A percentile compares a stretch with the other conserved stretches of the same genome.
phyloP scores from a whole-genome alignment of 2,113 vertebrate species.

The Anhinga rufa region DNA sequence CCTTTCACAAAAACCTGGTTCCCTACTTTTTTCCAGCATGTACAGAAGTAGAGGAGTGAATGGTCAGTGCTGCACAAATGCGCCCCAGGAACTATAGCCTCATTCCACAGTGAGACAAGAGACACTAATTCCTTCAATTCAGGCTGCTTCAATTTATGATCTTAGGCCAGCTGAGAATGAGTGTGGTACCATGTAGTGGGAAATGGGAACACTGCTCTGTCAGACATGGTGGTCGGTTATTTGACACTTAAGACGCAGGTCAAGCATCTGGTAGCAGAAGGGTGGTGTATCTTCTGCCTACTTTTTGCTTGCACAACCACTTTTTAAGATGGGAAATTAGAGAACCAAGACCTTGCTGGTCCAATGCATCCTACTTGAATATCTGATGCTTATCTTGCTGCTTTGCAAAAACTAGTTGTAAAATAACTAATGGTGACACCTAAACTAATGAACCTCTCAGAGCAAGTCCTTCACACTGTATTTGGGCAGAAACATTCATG shows the following conservation, averaged over 20 bases:
- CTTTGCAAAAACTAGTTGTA: neutral
- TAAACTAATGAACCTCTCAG: neutral
- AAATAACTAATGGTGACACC: neutral
- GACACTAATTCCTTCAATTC: neutral
- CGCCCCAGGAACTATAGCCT: neutral
- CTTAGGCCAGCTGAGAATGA: neutral
- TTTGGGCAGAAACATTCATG: neutral
- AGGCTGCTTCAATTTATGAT: neutral
- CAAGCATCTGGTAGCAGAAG: neutral
- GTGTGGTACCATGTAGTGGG: neutral
- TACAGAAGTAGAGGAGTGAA: neutral
- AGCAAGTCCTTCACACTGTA: neutral
- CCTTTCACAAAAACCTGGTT: neutral
- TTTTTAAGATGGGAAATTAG: neutral
- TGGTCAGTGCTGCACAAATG: neutral
- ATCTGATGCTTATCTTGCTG: neutral
- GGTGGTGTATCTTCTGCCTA: neutral
- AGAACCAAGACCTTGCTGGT: neutral
- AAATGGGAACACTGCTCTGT: neutral
- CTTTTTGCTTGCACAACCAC: neutral
- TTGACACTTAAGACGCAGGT: neutral
- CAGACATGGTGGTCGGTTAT: neutral
- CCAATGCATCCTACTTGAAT: too few relatives aligned
- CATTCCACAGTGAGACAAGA: neutral
- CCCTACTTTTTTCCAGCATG: neutral